Conservation (phyloP, 2,113 vertebrate species). For the Bungarus multicinctus region DNA sequence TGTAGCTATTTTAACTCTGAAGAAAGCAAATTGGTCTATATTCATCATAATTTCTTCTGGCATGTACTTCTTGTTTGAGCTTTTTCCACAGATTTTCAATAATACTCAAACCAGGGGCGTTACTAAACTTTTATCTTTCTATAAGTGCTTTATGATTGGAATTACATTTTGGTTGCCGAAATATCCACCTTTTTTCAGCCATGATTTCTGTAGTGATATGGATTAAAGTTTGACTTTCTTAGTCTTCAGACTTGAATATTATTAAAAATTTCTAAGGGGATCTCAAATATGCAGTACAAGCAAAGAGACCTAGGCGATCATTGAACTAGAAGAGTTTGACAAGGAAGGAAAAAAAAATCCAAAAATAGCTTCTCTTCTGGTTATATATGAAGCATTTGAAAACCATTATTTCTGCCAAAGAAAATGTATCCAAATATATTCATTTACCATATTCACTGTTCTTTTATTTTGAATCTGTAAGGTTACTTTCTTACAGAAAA, state of each 20-base stretch:
- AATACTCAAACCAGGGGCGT: background rate
- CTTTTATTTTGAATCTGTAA: background rate
- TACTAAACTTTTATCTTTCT: background rate
- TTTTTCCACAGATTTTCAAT: background rate
- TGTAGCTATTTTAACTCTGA: background rate
- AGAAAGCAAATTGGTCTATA: conserved; percentile 18
- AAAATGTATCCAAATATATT: background rate
- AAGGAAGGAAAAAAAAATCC: background rate
- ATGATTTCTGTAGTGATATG: background rate
- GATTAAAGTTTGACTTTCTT: background rate
- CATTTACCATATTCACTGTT: background rate
- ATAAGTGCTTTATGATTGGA: background rate
- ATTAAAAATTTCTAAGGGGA: background rate
- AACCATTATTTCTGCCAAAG: background rate
- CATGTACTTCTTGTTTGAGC: background rate
- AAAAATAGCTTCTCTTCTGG: background rate
- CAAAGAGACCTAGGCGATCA: background rate
- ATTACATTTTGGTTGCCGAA: background rate
- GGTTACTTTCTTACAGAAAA: background rate
- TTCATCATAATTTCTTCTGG: background rate
- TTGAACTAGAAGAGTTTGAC: background rate
- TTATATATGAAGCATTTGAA: background rate
- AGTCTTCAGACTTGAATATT: background rate
- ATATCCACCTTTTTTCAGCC: background rate
- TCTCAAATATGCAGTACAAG: background rate